These are phyloP conservation scores for Meliscaeva auricollis DNA, from an alignment of 2,888 invertebrate species.

Conservation along the genomic window DNA sequence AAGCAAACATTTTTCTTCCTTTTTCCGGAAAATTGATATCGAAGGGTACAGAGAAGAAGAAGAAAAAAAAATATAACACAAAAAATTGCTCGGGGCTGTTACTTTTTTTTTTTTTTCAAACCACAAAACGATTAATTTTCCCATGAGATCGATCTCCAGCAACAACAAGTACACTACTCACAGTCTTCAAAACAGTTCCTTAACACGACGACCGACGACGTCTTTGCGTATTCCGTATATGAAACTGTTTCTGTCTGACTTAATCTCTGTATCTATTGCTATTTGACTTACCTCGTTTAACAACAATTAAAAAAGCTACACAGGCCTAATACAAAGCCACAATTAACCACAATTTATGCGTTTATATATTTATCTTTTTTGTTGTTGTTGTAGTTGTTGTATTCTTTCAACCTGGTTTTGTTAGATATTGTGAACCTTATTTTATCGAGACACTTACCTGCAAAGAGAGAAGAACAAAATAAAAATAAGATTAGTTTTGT, in stretches of 20 bases:
- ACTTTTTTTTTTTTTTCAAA: conserved; percentile 15
- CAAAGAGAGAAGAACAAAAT: conserved; percentile 39
- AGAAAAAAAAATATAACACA: conserved; percentile 5
- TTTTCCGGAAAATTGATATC: conserved; percentile 69
- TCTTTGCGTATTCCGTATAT: background rate
- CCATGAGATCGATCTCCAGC: conserved; percentile 61
- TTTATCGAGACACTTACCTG: conserved; percentile 70
- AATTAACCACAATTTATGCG: conserved; percentile 56
- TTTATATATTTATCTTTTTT: conserved; percentile 9
- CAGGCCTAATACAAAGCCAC: conserved; percentile 26
- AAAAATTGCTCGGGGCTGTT: conserved; percentile 1
- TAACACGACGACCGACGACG: background rate
- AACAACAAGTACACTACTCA: conserved; percentile 16
- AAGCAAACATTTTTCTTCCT: conserved; percentile 45
- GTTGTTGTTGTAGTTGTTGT: too few relatives aligned
- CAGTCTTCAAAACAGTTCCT: conserved; percentile 1
- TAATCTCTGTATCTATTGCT: conserved; percentile 43
- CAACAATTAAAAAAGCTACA: conserved; percentile 54
- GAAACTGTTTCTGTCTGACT: conserved; percentile 16
- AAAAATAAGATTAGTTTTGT: conserved; percentile 29
- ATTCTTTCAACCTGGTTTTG: conserved; percentile 17
- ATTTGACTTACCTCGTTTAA: conserved; percentile 62
- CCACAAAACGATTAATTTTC: conserved; percentile 75
- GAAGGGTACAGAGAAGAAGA: conserved; percentile 35
- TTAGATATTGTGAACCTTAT: conserved; percentile 41